Percentiles rank a stretch among this genome's conserved stretches.
phyloP scores from a whole-genome alignment of 2,888 invertebrate genomes.

The Hirtodrosophila histrioides region DNA sequence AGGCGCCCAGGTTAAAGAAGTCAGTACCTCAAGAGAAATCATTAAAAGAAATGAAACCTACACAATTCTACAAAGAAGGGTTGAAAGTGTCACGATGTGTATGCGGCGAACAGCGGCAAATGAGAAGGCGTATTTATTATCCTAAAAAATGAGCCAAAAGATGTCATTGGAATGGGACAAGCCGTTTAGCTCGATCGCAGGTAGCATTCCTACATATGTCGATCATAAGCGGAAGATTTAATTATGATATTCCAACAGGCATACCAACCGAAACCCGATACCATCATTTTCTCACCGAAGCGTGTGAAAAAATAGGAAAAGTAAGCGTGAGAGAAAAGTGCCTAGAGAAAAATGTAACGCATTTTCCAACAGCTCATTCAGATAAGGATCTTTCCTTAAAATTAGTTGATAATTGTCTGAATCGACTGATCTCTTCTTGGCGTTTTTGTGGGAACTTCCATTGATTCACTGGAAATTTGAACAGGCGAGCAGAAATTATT shows the following conservation, averaged over 20 bases:
- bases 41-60: neutral
- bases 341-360: conserved; percentile 43
- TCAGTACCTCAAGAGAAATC: neutral
- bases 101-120: conserved; percentile 46
- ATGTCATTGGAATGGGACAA: neutral
- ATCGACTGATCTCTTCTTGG: conserved; percentile 29
- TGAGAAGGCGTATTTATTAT: conserved; percentile 4
- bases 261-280: conserved; percentile 21
- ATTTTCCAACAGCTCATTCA: conserved; percentile 52
- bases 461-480: conserved; percentile 33
- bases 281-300: conserved; percentile 12
- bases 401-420: conserved; percentile 19
- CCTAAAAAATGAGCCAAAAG: neutral
- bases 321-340: conserved; percentile 45
- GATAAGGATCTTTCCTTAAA: conserved; percentile 36
- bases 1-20: conserved; percentile 13
- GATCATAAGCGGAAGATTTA: conserved; percentile 42
- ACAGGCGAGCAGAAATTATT: conserved; percentile 59
- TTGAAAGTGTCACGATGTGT: conserved; percentile 37
- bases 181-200: conserved; percentile 23
- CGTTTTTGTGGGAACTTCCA: conserved; percentile 59
- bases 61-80: conserved; percentile 32
- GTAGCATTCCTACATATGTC: conserved; percentile 37
- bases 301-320: conserved; percentile 33
- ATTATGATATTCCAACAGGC: conserved; percentile 46